Conservation (phyloP, 2,113 vertebrate species). For the Artemisiospiza belli region DNA sequence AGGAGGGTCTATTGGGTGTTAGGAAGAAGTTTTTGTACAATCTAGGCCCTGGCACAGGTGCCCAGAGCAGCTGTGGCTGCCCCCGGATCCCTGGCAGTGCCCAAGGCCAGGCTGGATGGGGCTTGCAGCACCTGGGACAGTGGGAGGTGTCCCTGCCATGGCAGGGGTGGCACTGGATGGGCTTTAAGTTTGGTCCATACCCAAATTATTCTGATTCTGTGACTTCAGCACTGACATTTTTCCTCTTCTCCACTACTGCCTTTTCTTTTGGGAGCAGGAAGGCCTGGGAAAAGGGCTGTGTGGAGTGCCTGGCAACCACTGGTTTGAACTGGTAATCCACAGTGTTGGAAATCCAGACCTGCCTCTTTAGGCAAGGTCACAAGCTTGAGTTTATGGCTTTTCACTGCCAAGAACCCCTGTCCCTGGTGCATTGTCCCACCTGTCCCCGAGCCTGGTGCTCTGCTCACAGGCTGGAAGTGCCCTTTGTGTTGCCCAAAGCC, state of each 20-base stretch:
- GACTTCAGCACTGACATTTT: accelerated
- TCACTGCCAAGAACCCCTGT: background rate
- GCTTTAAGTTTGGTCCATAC: background rate
- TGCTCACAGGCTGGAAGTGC: background rate
- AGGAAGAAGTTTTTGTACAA: background rate
- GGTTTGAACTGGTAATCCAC: background rate
- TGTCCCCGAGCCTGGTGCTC: accelerated
- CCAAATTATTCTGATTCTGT: background rate
- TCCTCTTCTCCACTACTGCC: background rate
- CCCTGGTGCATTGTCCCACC: background rate
- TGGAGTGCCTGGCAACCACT: background rate
- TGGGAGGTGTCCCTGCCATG: background rate
- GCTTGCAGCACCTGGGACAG: background rate
- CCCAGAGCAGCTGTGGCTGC: background rate
- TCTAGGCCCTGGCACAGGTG: background rate
- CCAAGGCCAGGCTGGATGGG: accelerated
- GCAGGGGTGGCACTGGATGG: accelerated
- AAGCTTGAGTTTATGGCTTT: background rate
- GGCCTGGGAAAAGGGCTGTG: background rate
- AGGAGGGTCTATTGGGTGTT: accelerated
- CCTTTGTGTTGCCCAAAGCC: background rate
- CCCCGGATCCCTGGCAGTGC: background rate
- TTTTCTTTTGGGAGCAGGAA: background rate
- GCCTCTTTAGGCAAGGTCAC: background rate
- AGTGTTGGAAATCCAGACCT: background rate